Percentiles rank a stretch among this genome's conserved stretches.
phyloP scores from a whole-genome alignment of 2,888 invertebrate genomes.

The Allolobophora icterica region DNA sequence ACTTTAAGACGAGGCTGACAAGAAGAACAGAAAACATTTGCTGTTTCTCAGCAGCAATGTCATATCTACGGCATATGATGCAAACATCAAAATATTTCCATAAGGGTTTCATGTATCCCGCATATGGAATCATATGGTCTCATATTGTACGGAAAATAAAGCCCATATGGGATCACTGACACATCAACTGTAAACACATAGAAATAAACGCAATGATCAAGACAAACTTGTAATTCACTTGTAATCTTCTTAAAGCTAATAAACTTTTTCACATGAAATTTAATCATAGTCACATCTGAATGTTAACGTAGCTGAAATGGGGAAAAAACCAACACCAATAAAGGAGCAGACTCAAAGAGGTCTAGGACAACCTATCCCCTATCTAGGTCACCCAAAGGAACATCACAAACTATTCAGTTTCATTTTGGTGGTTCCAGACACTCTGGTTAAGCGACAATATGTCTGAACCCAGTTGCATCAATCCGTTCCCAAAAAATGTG shows the following conservation, averaged over 20 bases:
- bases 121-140: too few relatives aligned
- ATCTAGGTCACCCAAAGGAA: neutral
- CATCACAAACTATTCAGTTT: neutral
- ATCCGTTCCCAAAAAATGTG: neutral
- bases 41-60: too few relatives aligned
- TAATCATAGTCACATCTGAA: slow-evolving; percentile 1
- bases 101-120: too few relatives aligned
- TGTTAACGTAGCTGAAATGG: neutral
- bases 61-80: too few relatives aligned
- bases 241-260: neutral
- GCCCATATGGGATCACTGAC: too few relatives aligned
- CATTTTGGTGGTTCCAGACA: neutral
- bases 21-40: too few relatives aligned
- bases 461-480: neutral
- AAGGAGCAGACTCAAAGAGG: neutral
- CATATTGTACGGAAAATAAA: too few relatives aligned
- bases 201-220: neutral
- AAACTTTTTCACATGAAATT: neutral
- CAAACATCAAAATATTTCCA: too few relatives aligned
- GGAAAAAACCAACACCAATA: neutral
- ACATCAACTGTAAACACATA: neutral
- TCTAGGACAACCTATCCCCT: neutral
- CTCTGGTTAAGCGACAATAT: neutral
- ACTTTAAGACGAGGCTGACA: too few relatives aligned
- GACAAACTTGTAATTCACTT: neutral